Percentiles rank a stretch among this genome's conserved stretches.
These are phyloP conservation scores for Papilio demoleus DNA, from an alignment of 2,888 invertebrate species.

Conservation along the genomic window DNA sequence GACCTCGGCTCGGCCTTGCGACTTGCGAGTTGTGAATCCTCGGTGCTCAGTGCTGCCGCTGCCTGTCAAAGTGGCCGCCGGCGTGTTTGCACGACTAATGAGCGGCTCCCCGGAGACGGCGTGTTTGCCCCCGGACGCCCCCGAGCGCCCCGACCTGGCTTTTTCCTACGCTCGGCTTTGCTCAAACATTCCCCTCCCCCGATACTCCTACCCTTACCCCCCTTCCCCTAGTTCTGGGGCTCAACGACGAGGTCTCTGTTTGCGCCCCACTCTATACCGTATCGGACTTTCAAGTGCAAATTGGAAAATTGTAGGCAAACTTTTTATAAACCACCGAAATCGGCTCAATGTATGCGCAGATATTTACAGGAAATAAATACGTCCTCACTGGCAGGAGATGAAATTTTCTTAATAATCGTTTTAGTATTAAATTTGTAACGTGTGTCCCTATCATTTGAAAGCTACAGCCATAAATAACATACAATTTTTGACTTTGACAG, in stretches of 20 bases:
- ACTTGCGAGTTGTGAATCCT: constrained; percentile 46
- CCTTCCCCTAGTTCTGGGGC: constrained; percentile 44
- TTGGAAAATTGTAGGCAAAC: constrained; percentile 62
- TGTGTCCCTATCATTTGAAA: too few species aligned
- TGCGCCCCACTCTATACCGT: constrained; percentile 66
- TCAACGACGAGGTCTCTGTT: constrained; percentile 54
- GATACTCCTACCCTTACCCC: constrained; percentile 42
- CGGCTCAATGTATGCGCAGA: constrained; percentile 33
- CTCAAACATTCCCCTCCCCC: constrained; percentile 50
- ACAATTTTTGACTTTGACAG: too few species aligned
- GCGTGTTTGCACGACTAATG: constrained; percentile 83
- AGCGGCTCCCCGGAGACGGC: constrained; percentile 79
- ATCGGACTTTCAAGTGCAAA: constrained; percentile 70
- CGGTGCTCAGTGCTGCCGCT: constrained; percentile 43
- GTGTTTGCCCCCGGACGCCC: constrained; percentile 74
- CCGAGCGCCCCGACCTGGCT: constrained; percentile 64
- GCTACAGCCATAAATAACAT: too few species aligned
- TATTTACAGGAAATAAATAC: constrained; percentile 27
- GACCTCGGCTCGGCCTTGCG: constrained; percentile 54
- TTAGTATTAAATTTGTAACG: too few species aligned
- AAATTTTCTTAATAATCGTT: too few species aligned
- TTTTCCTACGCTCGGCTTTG: constrained; percentile 69
- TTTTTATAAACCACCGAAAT: constrained; percentile 44
- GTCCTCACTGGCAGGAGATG: too few species aligned
- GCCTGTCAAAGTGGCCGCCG: constrained; percentile 82